Base-by-base conservation (phyloP, 64 coral and sea anemone species). In the Montipora foliosa region DNA sequence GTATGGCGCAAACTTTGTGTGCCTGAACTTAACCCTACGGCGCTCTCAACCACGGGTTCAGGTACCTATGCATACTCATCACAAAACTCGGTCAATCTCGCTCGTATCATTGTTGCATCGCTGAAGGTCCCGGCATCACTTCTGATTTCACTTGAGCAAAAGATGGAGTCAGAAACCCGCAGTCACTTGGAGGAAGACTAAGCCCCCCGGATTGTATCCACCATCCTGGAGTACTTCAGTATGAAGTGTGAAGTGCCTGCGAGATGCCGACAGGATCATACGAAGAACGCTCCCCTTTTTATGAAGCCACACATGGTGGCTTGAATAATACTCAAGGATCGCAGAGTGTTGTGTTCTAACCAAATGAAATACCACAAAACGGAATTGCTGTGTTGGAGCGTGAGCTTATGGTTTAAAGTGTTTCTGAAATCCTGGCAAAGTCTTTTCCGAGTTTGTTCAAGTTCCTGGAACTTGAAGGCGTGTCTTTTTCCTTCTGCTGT, bases 281-380 rank as follows among this genome's bases (percentile, higher is more conserved):
- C 58, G 89, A 3, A 82, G 75, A 74, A 52, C 9, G 15, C 85
- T 94, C 46, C 92, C 92, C 92, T 60, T 61, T 94, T n/a, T 88
- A 94, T 60, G 75, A 72, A 61, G 74, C 77, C 49, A 89, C 75
- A 47, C 44, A 62, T 21, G 92, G 85, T 48, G 46, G 37, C 5
- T 45, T 89, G 5, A 58, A 58, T 76, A 10, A 60, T 19, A 5
- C 71, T 94, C 58, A 16, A 57, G 4, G 16, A 49, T n/a, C 25
- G 49, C 17, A 16, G 1, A 49, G 78, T 49, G 16, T 49, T 49
- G 45, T 5, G 77, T 94, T 1, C 22, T 89, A 3, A 3, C 68
- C 85, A 2, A 6, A 7, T 82, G 52, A 11, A 82, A 29, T 93
- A 22, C 91, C 82, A 85, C 52, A 6, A 4, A 51, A 49, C 2